phyloP scores from a whole-genome alignment of 2,113 vertebrate species.

The Myiozetetes cayanensis region DNA sequence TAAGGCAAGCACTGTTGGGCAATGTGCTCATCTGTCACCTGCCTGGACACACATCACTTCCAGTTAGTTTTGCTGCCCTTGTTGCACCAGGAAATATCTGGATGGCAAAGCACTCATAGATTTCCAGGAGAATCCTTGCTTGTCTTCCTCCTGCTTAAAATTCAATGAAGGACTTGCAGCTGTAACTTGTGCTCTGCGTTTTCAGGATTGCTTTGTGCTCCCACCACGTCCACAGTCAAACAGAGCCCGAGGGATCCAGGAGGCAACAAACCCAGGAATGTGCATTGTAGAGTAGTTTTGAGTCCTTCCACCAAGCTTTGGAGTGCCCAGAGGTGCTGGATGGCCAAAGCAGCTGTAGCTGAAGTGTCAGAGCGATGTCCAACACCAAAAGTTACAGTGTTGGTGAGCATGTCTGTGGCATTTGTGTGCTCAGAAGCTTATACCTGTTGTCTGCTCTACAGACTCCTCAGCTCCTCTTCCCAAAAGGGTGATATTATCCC shows the following conservation, averaged over 20 bases:
- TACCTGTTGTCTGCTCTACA: background rate
- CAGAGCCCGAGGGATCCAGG: background rate
- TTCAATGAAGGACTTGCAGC: background rate
- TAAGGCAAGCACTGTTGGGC: background rate
- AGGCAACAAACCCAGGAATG: background rate
- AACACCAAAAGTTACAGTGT: background rate
- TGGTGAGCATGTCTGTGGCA: background rate
- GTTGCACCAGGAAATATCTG: background rate
- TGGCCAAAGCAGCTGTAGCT: background rate
- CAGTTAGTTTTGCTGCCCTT: background rate
- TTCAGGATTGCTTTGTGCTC: background rate
- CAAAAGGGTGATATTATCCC: background rate
- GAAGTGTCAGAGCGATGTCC: background rate
- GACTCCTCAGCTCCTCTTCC: background rate
- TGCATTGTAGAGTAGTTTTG: no score
- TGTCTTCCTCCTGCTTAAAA: background rate
- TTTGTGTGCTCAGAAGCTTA: rapidly evolving
- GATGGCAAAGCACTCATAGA: background rate
- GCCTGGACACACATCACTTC: background rate
- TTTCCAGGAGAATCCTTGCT: background rate
- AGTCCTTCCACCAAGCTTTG: background rate
- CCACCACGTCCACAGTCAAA: background rate
- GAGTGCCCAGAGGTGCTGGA: background rate
- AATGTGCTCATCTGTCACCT: background rate
- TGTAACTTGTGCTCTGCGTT: background rate